Conservation (phyloP, 2,797 vertebrate genomes). For the Alca torda region DNA sequence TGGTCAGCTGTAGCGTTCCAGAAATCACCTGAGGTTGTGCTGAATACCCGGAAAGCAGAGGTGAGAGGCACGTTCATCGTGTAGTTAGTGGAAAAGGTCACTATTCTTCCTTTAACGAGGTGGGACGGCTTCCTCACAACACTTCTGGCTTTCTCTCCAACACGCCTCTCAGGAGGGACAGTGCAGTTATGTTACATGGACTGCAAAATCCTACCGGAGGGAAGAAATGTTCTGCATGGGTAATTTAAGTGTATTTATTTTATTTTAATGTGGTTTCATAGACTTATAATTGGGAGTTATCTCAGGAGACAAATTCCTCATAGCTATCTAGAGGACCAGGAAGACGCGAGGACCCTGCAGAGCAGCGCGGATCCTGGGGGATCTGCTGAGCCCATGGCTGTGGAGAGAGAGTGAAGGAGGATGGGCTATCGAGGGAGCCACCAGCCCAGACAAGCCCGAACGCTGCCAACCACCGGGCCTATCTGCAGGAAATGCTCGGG, state of each 20-base stretch:
- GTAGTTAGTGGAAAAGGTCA: not conserved
- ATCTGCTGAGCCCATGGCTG: rapidly evolving
- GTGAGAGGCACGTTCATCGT: not conserved
- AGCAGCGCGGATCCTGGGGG: rapidly evolving
- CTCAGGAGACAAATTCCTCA: not conserved
- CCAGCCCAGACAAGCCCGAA: not conserved
- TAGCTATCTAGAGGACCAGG: not conserved
- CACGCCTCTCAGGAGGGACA: rapidly evolving
- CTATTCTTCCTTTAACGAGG: not conserved
- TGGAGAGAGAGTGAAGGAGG: not conserved
- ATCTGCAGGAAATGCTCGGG: not conserved
- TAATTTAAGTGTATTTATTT: not conserved
- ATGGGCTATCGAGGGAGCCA: rapidly evolving
- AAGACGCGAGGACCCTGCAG: rapidly evolving
- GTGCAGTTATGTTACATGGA: not conserved
- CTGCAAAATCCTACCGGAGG: not conserved
- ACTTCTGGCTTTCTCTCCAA: not conserved
- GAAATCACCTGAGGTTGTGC: not conserved
- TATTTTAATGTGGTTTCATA: not conserved
- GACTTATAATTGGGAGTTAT: not conserved
- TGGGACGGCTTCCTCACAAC: not conserved
- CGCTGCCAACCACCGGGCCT: rapidly evolving
- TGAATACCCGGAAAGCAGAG: not conserved
- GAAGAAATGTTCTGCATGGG: not conserved
- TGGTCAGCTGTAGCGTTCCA: not conserved